These are phyloP conservation scores for Erinaceus europaeus DNA, from an alignment of 2,113 vertebrate genomes.

Conservation along the genomic window DNA sequence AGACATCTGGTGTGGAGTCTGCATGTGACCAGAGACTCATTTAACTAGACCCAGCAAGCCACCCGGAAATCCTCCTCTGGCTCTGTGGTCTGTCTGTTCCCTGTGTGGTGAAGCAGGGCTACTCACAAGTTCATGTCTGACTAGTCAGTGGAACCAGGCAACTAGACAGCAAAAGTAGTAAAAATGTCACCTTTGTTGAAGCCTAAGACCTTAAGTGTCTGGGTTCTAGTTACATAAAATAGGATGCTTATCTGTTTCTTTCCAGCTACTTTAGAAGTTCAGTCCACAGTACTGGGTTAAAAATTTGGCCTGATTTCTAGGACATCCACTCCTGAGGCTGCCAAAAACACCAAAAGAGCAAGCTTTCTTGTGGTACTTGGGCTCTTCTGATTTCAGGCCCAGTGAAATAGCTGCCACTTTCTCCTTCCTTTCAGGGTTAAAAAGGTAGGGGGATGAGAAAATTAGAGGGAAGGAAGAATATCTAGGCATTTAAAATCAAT, in stretches of 20 bases:
- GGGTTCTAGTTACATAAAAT: slow-evolving; percentile 29
- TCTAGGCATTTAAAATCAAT: slow-evolving; percentile 24
- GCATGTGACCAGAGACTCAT: slow-evolving; percentile 68
- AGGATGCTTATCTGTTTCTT: slow-evolving; percentile 44
- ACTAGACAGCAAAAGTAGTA: slow-evolving; percentile 9
- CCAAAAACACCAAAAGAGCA: slow-evolving; percentile 59
- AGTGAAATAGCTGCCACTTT: slow-evolving; percentile 49
- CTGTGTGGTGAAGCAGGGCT: slow-evolving; percentile 43
- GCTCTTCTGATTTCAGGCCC: slow-evolving; percentile 41
- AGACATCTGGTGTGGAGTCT: slow-evolving; percentile 72
- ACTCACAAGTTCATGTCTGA: slow-evolving; percentile 72
- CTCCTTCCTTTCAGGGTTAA: slow-evolving; percentile 30
- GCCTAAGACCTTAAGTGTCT: neutral
- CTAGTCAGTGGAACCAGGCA: slow-evolving; percentile 28
- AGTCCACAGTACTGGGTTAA: slow-evolving; percentile 47
- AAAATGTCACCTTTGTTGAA: slow-evolving; percentile 27
- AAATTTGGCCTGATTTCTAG: slow-evolving; percentile 56
- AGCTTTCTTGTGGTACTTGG: slow-evolving; percentile 45
- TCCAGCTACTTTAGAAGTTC: slow-evolving; percentile 44
- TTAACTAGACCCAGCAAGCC: slow-evolving; percentile 55
- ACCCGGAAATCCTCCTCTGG: slow-evolving; percentile 76
- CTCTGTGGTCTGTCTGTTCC: slow-evolving; percentile 65
- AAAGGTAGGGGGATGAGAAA: neutral
- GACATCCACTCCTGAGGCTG: slow-evolving; percentile 39
- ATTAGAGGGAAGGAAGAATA: neutral